Conservation (phyloP, 2,113 vertebrate genomes). For the Jacana jacana region DNA sequence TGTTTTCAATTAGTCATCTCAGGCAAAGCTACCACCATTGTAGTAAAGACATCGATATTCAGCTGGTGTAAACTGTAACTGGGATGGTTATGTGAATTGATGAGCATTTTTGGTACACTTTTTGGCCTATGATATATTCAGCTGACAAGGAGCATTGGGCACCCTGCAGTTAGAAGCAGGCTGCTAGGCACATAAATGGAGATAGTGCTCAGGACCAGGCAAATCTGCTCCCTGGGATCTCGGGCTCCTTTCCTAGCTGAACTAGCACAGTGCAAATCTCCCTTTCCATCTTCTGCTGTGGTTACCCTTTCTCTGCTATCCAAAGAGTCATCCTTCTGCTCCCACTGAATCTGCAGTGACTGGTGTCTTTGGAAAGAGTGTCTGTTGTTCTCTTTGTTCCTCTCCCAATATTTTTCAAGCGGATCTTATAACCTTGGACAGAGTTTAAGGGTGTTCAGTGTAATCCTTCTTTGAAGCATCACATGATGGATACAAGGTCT, state of each 20-base stretch:
- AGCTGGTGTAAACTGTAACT: background rate
- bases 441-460: background rate
- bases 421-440: accelerated
- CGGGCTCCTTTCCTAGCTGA: background rate
- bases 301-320: background rate
- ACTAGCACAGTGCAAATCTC: background rate
- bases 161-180: background rate
- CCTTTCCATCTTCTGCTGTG: background rate
- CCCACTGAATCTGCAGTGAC: background rate
- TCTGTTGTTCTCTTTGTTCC: background rate
- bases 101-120: background rate
- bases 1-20: background rate
- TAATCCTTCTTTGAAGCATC: background rate
- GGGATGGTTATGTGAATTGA: background rate
- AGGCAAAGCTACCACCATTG: background rate
- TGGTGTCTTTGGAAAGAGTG: background rate
- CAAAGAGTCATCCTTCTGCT: background rate
- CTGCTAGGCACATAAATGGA: background rate
- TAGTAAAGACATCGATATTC: background rate
- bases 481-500: background rate
- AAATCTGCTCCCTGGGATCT: background rate
- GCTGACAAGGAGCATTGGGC: background rate
- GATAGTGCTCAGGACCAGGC: background rate
- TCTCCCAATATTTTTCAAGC: background rate
- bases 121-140: background rate